Base-by-base conservation (phyloP, 1,140 invertebrate genomes). In the Neotoxoptera formosana region DNA sequence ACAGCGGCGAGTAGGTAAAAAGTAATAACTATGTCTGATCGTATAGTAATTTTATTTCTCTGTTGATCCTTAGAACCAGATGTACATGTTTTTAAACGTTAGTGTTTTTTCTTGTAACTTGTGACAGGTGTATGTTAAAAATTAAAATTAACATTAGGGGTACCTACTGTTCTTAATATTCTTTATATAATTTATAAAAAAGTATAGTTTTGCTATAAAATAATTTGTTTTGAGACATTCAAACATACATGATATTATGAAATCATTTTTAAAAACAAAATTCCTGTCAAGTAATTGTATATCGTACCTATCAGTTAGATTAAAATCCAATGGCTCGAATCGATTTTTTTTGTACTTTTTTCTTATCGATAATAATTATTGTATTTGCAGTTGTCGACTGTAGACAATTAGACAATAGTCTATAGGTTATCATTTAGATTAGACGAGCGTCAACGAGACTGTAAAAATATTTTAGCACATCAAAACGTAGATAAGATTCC, bases 41-140 rank as follows among this genome's bases (percentile, higher is more conserved):
- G 11, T 90, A 56, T 89, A 51, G 3, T 67, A 20, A 67, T 41
- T 41, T 41, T 41, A 41, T 60, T 67, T 48, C 41, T 34, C 53
- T 53, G 88, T 34, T 20, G 34, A 51, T 53, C 51, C n/a, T 89
- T 34, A 56, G 3, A 53, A 56, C 88, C 89, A 90, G 89, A 90
- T 90, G 45, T n/a, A 88, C 8, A 48, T 88, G 25, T 90, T 45
- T 90, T 45, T 67, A 56, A 89, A 89, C 51, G 51, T 90, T 90
- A 47, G 14, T 30, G 2, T 25, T 60, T 90, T 60, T 60, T 67
- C 7, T 30, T 21, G 8, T 76, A n/a, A n/a, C 14, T 30, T n/a
- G 9, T 67, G 25, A 90, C 89, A 90, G 89, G 53, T 90, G 89
- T 90, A 45, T 67, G 53, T 90, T 67, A 90, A 67, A 47, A 90